Evolutionary conservation across 1,140 invertebrate genomes (phyloP), one percentile per base, ranked within the genome.

Genomic region (Cardiocondyla obscurior): DNA sequence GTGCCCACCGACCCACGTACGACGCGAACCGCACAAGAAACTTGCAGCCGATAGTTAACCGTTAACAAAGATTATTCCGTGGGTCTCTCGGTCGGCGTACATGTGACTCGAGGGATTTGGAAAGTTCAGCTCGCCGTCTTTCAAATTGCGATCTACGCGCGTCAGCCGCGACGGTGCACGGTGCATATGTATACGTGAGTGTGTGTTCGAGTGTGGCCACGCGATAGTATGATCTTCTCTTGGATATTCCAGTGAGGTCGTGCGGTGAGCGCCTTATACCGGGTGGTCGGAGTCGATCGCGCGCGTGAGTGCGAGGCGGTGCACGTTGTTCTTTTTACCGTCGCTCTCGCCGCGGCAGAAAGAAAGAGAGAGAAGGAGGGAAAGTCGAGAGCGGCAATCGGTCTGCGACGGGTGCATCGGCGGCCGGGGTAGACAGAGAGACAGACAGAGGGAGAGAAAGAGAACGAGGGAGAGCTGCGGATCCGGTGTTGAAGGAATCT

Each of bases 31-130:
- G 69, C 87, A 91, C 70, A 89, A 90, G 89, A 91, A 92, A 87
- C 90, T 92, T 79, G 92, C 90, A 57, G 91, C 90, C 42, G 92
- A 92, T 90, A 92, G 90, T 82, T 92, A n/a, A 93, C 86, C 92
- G 93, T 90, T 93, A 93, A 87, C 67, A 42, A n/a, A n/a, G n/a
- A n/a, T n/a, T 49, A 39, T 8, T 55, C 28, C 16, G 22, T 51
- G 51, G n/a, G 12, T 16, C 5, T 36, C 14, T 8, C 12, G 25
- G 6, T 10, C 12, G 7, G 39, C 67, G 3, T 33, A 10, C 3
- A 10, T 46, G 22, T 57, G 14, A 25, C 39, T 44, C 14, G 30
- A 14, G 22, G 28, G 14, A 30, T 44, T 8, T 42, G 36, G 7
- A 25, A 28, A 33, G 28, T 33, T 33, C 36, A 39, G 42, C 42